Conservation (phyloP, 2,113 vertebrate species). For the Galemys pyrenaicus region DNA sequence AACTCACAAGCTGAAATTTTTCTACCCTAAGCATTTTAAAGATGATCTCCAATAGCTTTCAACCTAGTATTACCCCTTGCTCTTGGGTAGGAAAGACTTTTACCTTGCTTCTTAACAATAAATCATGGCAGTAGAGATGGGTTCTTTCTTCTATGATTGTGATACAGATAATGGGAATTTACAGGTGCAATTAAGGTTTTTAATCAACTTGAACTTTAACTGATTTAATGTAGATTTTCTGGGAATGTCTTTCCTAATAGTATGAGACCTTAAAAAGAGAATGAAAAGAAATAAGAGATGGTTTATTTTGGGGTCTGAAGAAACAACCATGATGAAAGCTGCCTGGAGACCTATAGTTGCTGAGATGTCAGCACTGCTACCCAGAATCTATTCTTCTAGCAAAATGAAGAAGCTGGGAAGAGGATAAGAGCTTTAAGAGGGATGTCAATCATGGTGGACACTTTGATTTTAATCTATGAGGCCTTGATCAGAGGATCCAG, state of each 20-base stretch:
- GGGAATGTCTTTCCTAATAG: background rate
- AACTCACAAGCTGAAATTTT: background rate
- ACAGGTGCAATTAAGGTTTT: background rate
- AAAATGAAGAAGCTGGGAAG: background rate
- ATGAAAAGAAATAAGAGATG: background rate
- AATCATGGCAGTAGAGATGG: background rate
- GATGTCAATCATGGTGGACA: accelerated
- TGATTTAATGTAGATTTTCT: background rate
- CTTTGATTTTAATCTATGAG: background rate
- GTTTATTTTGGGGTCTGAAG: background rate
- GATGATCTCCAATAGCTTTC: background rate
- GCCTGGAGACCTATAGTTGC: background rate
- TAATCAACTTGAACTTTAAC: background rate
- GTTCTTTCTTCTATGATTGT: background rate
- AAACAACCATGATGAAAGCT: background rate
- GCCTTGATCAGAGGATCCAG: background rate
- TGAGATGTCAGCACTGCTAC: background rate
- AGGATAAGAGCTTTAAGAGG: background rate
- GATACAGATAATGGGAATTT: background rate
- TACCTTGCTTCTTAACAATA: background rate
- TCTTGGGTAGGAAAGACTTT: background rate
- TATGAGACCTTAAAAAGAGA: background rate
- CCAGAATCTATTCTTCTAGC: background rate
- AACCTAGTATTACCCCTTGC: background rate
- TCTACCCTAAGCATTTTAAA: background rate